A percentile compares a stretch with the other conserved stretches of the same genome.
phyloP scores from a whole-genome alignment of 2,797 vertebrate genomes.

The Cichlasoma orientale region DNA sequence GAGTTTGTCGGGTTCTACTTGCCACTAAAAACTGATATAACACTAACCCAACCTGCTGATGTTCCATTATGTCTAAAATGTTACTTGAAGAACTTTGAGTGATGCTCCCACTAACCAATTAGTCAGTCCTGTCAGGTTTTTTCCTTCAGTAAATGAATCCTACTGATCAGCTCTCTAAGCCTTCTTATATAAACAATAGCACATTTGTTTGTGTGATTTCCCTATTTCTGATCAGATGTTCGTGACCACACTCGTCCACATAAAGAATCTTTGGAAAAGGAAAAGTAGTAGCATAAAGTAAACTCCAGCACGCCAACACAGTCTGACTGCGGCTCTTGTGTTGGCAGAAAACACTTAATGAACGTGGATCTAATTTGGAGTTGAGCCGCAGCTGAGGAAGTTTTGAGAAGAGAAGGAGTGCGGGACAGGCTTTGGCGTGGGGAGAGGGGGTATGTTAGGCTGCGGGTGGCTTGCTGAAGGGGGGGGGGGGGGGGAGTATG shows the following conservation, averaged over 20 bases:
- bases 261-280: slow-evolving; percentile 22
- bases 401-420: slow-evolving; percentile 1
- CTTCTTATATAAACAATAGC: slow-evolving; percentile 11
- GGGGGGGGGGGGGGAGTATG: slow-evolving; percentile 4
- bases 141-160: slow-evolving; percentile 1
- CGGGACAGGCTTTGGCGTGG: neutral
- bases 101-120: neutral
- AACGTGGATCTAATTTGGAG: slow-evolving; percentile 54
- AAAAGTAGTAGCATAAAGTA: slow-evolving; percentile 19
- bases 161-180: neutral
- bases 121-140: neutral
- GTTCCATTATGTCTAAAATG: neutral
- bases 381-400: slow-evolving; percentile 17
- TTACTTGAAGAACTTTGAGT: neutral
- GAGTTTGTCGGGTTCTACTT: neutral
- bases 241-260: slow-evolving; percentile 27
- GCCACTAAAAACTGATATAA: neutral
- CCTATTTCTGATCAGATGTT: slow-evolving; percentile 26
- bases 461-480: slow-evolving; percentile 43
- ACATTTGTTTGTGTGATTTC: slow-evolving; percentile 14
- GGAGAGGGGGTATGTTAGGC: neutral
- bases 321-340: slow-evolving; percentile 25
- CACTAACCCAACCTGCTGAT: neutral
- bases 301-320: slow-evolving; percentile 14
- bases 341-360: slow-evolving; percentile 22